Evolutionary conservation across 2,888 invertebrate genomes (phyloP), one percentile per base, ranked within the genome.

Genomic region (Aromia moschata): DNA sequence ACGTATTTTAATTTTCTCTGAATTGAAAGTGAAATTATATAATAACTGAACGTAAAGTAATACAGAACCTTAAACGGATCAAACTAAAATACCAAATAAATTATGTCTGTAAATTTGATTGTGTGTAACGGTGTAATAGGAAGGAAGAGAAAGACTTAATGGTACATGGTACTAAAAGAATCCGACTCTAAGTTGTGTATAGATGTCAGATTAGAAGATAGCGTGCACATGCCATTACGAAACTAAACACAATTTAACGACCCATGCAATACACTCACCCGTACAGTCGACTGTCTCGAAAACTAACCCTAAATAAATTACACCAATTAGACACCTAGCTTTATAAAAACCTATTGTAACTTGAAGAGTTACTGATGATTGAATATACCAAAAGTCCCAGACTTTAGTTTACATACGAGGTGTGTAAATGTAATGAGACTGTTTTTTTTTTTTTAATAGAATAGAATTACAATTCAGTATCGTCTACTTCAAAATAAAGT

Each of bases 231-330:
- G 59, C 65, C 58, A 33, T 58, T 64, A 65, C 58, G 64, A 60
- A 56, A 57, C 44, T 49, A 14, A 37, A 30, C 38, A 38, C 41
- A 20, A 62, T 31, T 40, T 41, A 41, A 41, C 41, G 57, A 56
- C 15, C 46, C 62, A 67, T 62, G 54, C 56, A 37, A 56, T 61
- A 58, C 67, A 86, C 86, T 87, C 81, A 86, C 89, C 93, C 93
- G 84, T 93, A 93, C 82, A 93, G 87, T 82, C 92, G 90, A 87
- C 91, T 92, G 85, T 93, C 93, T 83, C 91, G 91, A 84, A 93
- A 90, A 85, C 92, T 92, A 87, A 90, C 89, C 89, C 92, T 93
- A 17, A n/a, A n/a, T n/a, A n/a, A n/a, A n/a, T n/a, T n/a, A n/a
- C n/a, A n/a, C n/a, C n/a, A n/a, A n/a, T n/a, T n/a, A n/a, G n/a